Percentiles rank a stretch among this genome's conserved stretches.
These are phyloP conservation scores for Cnemophilus loriae DNA, from an alignment of 2,113 vertebrate genomes.

Conservation along the genomic window DNA sequence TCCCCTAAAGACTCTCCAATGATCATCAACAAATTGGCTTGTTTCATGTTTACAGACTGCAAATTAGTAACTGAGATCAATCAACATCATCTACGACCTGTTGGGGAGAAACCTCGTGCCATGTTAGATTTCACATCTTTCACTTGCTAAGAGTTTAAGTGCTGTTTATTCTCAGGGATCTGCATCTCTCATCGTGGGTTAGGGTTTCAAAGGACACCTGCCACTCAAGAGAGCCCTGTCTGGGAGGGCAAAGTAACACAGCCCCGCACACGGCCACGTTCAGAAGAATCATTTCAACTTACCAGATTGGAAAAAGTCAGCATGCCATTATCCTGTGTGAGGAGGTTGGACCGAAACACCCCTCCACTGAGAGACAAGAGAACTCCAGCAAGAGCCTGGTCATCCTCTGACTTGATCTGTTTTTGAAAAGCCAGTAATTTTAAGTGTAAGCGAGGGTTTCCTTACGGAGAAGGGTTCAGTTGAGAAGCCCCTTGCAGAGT, in stretches of 20 bases:
- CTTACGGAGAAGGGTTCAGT: not conserved
- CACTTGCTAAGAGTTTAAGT: not conserved
- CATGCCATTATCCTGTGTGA: slow-evolving; percentile 92
- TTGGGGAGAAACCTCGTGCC: not conserved
- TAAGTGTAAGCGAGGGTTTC: not conserved
- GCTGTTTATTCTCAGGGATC: not conserved
- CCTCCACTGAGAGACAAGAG: slow-evolving; percentile 95
- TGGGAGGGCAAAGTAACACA: not conserved
- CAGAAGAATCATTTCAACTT: not conserved
- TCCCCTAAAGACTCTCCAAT: not conserved
- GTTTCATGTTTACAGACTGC: not conserved
- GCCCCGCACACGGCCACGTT: fast-evolving
- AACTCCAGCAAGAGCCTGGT: slow-evolving; percentile 88
- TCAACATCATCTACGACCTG: not conserved
- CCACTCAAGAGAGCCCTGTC: not conserved
- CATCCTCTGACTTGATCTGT: slow-evolving; percentile 90
- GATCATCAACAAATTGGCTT: not conserved
- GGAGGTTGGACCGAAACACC: slow-evolving; percentile 91
- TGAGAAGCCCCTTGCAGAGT: not conserved
- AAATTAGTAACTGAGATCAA: not conserved
- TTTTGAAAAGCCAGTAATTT: not conserved
- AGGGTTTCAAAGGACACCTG: not conserved
- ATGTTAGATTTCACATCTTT: not conserved
- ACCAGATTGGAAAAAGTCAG: slow-evolving; percentile 96
- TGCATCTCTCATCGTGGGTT: not conserved